phyloP scores from a whole-genome alignment of 1,140 invertebrate genomes.

The Campodea augens region DNA sequence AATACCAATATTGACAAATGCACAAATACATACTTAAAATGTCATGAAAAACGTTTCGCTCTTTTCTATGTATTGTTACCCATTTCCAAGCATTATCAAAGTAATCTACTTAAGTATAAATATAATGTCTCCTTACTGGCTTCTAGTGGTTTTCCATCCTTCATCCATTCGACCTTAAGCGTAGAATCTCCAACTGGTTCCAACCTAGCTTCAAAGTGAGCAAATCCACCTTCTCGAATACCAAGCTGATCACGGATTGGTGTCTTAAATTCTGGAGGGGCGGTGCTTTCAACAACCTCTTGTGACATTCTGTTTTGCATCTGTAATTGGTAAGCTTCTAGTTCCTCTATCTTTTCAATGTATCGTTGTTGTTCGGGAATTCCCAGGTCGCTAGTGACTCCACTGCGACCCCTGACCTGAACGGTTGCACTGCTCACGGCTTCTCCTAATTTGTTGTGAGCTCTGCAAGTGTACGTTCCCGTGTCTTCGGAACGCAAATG shows the following conservation, averaged over 20 bases:
- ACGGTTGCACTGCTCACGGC: conserved; percentile 59
- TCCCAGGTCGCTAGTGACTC: conserved; percentile 64
- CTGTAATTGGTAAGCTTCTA: conserved; percentile 71
- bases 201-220: conserved; percentile 86
- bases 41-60: too few species aligned
- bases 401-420: conserved; percentile 51
- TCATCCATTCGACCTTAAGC: conserved; percentile 85
- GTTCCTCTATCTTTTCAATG: conserved; percentile 76
- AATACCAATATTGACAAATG: too few species aligned
- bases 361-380: conserved; percentile 83
- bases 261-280: conserved; percentile 76
- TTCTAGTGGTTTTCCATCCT: conserved; percentile 75
- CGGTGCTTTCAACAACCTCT: conserved; percentile 52
- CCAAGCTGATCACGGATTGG: conserved; percentile 75
- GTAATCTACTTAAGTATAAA: neutral
- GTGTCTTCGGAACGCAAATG: conserved; percentile 87
- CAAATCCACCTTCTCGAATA: conserved; percentile 79
- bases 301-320: conserved; percentile 54
- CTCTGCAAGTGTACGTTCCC: conserved; percentile 75
- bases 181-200: conserved; percentile 83
- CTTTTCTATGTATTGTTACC: conserved; percentile 5
- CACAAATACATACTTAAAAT: too few species aligned
- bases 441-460: conserved; percentile 70
- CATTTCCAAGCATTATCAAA: neutral
- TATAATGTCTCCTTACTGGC: conserved; percentile 37